These are phyloP conservation scores for Enteromius unitaeniatus DNA, from an alignment of 2,797 vertebrate species.

Conservation along the genomic window DNA sequence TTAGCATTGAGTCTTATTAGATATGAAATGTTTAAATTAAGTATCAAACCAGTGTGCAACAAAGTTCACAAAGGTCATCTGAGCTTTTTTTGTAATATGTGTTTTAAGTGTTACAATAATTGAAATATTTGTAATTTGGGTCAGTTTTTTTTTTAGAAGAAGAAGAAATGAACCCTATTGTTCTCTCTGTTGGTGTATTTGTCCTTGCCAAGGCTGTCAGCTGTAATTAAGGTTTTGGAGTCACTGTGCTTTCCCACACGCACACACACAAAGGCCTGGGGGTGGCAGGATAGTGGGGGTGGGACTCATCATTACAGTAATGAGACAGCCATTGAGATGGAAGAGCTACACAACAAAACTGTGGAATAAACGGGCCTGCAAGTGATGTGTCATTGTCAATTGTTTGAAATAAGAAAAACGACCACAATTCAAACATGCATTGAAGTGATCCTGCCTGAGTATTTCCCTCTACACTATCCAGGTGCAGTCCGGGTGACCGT, in stretches of 20 bases:
- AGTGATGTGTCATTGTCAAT: background rate
- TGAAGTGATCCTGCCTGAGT: background rate
- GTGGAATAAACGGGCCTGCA: background rate
- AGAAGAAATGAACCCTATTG: constrained; percentile 31
- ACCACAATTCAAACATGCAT: background rate
- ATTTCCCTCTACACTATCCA: constrained; percentile 46
- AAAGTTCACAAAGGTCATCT: background rate
- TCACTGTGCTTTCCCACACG: constrained; percentile 57
- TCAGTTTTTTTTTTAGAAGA: background rate
- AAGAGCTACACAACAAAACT: constrained; percentile 18
- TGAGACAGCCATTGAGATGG: constrained; percentile 60
- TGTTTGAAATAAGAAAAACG: background rate
- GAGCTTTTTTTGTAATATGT: background rate
- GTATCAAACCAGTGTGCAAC: background rate
- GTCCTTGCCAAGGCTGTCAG: constrained; percentile 73
- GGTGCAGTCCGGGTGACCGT: constrained; percentile 77
- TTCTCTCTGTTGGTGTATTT: constrained; percentile 56
- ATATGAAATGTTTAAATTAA: background rate
- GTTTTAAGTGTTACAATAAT: background rate
- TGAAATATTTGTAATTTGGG: constrained; percentile 22
- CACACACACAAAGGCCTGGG: constrained; percentile 60
- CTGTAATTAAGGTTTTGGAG: constrained; percentile 75
- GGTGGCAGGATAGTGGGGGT: constrained; percentile 52
- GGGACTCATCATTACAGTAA: constrained; percentile 70
- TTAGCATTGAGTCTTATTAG: background rate